phyloP scores from a whole-genome alignment of 2,888 invertebrate species.

The Craniophora ligustri region DNA sequence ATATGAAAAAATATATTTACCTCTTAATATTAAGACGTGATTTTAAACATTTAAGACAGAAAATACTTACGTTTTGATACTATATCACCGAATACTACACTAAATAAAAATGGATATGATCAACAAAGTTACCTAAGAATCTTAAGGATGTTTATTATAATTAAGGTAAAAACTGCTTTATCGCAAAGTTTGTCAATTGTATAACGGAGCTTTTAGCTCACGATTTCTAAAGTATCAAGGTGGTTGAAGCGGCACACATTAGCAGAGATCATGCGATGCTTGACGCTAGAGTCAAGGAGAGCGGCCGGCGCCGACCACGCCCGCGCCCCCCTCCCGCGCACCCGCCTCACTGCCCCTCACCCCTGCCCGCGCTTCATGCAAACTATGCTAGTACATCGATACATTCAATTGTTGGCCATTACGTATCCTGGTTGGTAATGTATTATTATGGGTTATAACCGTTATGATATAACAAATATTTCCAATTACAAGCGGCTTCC shows the following conservation, averaged over 20 bases:
- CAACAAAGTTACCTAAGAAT: too few relatives aligned
- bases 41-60: too few relatives aligned
- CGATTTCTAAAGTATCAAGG: slow-evolving; percentile 66
- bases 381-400: slow-evolving; percentile 63
- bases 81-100: too few relatives aligned
- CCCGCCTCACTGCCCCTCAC: slow-evolving; percentile 57
- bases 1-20: too few relatives aligned
- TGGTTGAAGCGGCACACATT: slow-evolving; percentile 44
- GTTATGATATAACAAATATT: slow-evolving; percentile 62
- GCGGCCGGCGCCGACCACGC: slow-evolving; percentile 88
- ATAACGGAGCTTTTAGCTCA: slow-evolving; percentile 6
- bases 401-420: slow-evolving; percentile 75
- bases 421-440: slow-evolving; percentile 72
- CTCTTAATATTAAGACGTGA: too few relatives aligned
- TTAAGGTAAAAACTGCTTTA: too few relatives aligned
- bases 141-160: too few relatives aligned
- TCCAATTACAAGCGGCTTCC: slow-evolving; percentile 58
- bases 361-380: slow-evolving; percentile 69
- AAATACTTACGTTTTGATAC: too few relatives aligned
- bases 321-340: slow-evolving; percentile 67
- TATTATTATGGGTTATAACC: slow-evolving; percentile 62
- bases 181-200: too few relatives aligned
- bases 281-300: slow-evolving; percentile 88
- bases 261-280: slow-evolving; percentile 87
- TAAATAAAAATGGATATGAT: too few relatives aligned